These are phyloP conservation scores for Hypomecis punctinalis DNA, from an alignment of 2,888 invertebrate species.

Conservation along the genomic window DNA sequence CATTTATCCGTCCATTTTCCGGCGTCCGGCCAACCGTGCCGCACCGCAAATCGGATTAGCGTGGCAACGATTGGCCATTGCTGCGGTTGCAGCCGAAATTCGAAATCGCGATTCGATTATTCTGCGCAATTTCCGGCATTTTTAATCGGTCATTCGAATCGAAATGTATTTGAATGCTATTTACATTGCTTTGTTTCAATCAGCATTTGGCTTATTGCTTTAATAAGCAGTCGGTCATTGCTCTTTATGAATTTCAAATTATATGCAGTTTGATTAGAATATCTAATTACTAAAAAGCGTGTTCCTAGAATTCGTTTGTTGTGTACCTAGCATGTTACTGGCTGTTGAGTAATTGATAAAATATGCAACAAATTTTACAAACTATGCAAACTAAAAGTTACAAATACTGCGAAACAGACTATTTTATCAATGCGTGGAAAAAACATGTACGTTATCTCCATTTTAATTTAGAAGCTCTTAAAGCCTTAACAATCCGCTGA, in stretches of 20 bases:
- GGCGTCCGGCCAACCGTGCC: conserved; percentile 48
- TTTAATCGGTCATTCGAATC: conserved; percentile 36
- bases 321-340: too few relatives aligned
- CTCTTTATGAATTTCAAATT: too few relatives aligned
- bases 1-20: conserved; percentile 59
- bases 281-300: too few relatives aligned
- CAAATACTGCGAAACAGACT: too few relatives aligned
- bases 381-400: too few relatives aligned
- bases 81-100: conserved; percentile 45
- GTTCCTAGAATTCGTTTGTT: too few relatives aligned
- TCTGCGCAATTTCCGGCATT: conserved; percentile 38
- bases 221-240: too few relatives aligned
- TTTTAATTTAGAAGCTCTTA: not conserved
- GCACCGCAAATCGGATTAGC: conserved; percentile 64
- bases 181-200: not conserved
- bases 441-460: too few relatives aligned
- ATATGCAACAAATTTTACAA: too few relatives aligned
- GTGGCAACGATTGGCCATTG: conserved; percentile 47
- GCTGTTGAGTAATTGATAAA: too few relatives aligned
- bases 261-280: too few relatives aligned
- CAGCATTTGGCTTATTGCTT: not conserved
- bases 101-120: conserved; percentile 47
- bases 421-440: too few relatives aligned
- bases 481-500: conserved; percentile 17
- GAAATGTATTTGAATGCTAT: conserved; percentile 19